phyloP scores from a whole-genome alignment of 2,113 vertebrate genomes.

The Sorex araneus region DNA sequence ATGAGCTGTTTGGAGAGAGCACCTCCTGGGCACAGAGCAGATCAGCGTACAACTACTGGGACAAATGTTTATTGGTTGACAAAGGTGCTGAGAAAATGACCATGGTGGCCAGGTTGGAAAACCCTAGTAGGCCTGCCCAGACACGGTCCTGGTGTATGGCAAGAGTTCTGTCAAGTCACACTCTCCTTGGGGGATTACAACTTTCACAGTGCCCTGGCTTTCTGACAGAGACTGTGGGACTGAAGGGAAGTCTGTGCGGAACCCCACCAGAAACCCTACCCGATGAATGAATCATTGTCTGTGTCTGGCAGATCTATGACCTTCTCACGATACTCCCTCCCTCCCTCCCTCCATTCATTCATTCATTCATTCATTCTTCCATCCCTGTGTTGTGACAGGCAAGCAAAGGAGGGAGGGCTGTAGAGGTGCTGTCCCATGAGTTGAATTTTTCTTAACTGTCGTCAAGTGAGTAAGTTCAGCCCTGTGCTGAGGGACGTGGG shows the following conservation, averaged over 20 bases:
- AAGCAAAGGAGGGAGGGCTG: background rate
- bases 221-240: no score
- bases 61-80: background rate
- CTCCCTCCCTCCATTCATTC: background rate
- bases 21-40: background rate
- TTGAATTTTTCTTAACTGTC: background rate
- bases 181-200: no score
- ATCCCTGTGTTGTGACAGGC: background rate
- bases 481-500: accelerated
- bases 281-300: background rate
- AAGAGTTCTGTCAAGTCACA: no score
- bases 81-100: background rate
- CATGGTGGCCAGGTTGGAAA: background rate
- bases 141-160: no score
- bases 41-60: background rate
- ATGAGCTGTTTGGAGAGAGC: background rate
- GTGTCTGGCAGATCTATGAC: background rate
- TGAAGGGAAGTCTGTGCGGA: background rate
- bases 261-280: background rate
- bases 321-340: background rate
- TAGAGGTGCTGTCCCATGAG: accelerated
- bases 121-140: no score
- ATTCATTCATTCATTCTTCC: background rate
- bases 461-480: background rate
- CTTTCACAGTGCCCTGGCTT: no score